These are phyloP conservation scores for Teinopalpus imperialis DNA, from an alignment of 2,888 invertebrate species.

Conservation along the genomic window DNA sequence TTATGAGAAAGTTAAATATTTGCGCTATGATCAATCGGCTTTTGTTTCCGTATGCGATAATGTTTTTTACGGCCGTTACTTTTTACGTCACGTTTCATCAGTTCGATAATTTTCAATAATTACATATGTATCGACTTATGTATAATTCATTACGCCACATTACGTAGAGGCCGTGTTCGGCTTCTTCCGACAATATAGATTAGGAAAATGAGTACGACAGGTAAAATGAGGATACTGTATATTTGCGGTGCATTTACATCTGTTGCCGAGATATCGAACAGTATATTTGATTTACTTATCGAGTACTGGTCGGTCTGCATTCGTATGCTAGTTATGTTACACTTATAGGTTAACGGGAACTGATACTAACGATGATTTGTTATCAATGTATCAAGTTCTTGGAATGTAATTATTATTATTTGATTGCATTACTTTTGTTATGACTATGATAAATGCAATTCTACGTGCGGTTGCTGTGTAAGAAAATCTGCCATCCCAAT, in stretches of 20 bases:
- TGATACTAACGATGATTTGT: conserved; percentile 24
- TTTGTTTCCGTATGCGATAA: conserved; percentile 22
- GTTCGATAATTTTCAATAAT: conserved; percentile 34
- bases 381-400: conserved; percentile 16
- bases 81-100: conserved; percentile 40
- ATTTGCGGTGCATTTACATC: conserved; percentile 18
- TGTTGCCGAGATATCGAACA: conserved; percentile 17
- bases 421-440: background rate
- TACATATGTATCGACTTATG: conserved; percentile 32
- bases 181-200: conserved; percentile 9
- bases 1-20: conserved; percentile 1
- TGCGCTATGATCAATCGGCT: background rate
- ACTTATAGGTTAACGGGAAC: conserved; percentile 21
- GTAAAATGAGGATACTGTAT: conserved; percentile 12
- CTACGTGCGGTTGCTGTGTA: too few species aligned
- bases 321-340: conserved; percentile 11
- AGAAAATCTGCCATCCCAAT: too few species aligned
- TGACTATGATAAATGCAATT: too few species aligned
- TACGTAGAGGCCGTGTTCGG: conserved; percentile 31
- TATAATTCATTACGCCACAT: conserved; percentile 36
- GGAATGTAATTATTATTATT: conserved; percentile 20
- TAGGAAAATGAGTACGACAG: conserved; percentile 9
- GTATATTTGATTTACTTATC: conserved; percentile 24
- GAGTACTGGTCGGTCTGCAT: conserved; percentile 16
- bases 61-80: conserved; percentile 30